These are phyloP conservation scores for Caerostris extrusa DNA, from an alignment of 1,140 invertebrate genomes.

Conservation along the genomic window DNA sequence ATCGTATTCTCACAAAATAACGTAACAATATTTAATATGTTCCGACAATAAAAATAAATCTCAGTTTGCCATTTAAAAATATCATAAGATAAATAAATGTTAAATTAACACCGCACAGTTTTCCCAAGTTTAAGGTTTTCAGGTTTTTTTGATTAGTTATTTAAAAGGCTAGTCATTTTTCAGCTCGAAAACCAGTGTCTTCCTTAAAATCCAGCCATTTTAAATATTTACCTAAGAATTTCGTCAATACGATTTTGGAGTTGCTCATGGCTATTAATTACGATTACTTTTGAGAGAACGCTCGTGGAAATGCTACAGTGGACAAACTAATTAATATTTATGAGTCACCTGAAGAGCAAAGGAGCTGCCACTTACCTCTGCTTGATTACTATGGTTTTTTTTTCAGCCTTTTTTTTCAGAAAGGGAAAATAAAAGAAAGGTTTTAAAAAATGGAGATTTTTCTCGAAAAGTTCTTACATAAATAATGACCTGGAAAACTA, in stretches of 20 bases:
- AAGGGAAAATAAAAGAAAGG: not conserved
- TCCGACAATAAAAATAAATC: too few relatives aligned
- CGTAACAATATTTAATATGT: too few relatives aligned
- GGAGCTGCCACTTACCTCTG: not conserved
- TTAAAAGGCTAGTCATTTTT: not conserved
- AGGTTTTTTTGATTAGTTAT: not conserved
- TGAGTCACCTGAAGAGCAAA: not conserved
- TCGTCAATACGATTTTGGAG: not conserved
- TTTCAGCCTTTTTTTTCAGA: too few relatives aligned
- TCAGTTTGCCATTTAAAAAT: too few relatives aligned
- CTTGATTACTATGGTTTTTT: not conserved
- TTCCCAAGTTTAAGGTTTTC: not conserved
- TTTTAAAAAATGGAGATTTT: conserved; percentile 1
- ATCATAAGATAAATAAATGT: too few relatives aligned
- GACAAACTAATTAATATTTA: conserved; percentile 55
- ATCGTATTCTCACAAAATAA: too few relatives aligned
- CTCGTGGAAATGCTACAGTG: not conserved
- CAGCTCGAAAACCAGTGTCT: not conserved
- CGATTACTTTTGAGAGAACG: not conserved
- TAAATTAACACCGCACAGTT: too few relatives aligned
- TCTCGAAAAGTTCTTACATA: conserved; percentile 26
- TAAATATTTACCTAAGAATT: not conserved
- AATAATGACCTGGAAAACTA: conserved; percentile 5
- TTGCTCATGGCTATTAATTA: not conserved
- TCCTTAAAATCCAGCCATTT: not conserved